A percentile compares a stretch with the other conserved stretches of the same genome.
Evolutionary conservation across 2,113 vertebrate genomes (phyloP).

Genomic region (Nothoprocta pentlandii): DNA sequence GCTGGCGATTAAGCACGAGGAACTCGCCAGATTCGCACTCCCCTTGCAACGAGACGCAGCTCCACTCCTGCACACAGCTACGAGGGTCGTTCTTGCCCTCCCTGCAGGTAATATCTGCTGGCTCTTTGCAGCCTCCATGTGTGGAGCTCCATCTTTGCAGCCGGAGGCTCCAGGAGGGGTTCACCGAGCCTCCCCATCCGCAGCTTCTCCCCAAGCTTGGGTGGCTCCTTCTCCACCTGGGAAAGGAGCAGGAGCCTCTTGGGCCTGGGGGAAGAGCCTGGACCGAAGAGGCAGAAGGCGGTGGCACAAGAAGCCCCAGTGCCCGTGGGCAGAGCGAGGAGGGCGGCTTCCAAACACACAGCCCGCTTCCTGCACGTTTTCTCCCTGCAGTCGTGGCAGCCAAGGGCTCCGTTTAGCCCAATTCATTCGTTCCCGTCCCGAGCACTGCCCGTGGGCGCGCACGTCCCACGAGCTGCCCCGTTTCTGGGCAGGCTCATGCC

Average conservation of each 20-base stretch:
- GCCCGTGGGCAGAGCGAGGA: not conserved
- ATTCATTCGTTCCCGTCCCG: conserved; percentile 61
- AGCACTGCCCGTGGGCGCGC: conserved; percentile 19
- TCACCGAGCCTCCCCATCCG: not conserved
- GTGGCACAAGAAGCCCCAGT: not conserved
- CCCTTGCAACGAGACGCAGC: not conserved
- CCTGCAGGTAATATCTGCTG: no score
- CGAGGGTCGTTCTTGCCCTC: not conserved
- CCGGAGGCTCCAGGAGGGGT: not conserved
- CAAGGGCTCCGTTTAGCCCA: conserved; percentile 36
- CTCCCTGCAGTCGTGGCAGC: not conserved
- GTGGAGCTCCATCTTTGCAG: no score
- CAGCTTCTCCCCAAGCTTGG: rapidly evolving
- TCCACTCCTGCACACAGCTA: not conserved
- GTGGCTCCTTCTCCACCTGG: not conserved
- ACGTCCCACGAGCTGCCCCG: not conserved
- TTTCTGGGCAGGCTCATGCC: conserved; percentile 36
- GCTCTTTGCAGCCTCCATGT: not conserved
- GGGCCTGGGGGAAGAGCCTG: not conserved
- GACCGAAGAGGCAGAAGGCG: not conserved
- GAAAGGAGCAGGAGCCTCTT: not conserved
- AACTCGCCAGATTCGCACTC: not conserved
- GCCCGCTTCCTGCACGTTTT: conserved; percentile 21
- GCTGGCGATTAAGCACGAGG: not conserved
- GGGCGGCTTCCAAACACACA: not conserved